Base-by-base conservation (phyloP, 2,113 vertebrate species). In the Garra rufa region DNA sequence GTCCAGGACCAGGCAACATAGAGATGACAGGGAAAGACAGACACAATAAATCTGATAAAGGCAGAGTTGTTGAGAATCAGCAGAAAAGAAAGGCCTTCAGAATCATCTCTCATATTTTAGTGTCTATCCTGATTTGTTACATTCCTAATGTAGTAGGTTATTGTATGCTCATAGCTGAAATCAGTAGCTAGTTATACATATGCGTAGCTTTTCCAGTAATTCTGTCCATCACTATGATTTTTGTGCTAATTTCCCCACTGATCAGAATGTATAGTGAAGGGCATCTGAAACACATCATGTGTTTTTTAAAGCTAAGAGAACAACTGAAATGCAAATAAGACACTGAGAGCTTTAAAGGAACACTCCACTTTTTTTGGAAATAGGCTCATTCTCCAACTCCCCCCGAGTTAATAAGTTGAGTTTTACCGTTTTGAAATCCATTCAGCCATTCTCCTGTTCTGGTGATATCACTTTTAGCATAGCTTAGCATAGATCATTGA, bases 51-150 rank as follows among this genome's bases (percentile, higher is more conserved):
- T 38, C 17, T 1, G 46, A 50, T 9, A 55, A 48, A 76, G 74
- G 75, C 9, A 76, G 46, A 55, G 10, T 9, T 21, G 41, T 1
- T 46, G 26, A 52, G n/a, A 85, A 76, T 71, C 59, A 70, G 30
- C 79, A 82, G 9, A 85, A 82, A 52, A 69, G 2, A 69, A 82
- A 76, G 11, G 46, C 79, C 24, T 82, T 85, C 50, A 55, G 55
- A 34, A 76, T 41, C 0, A 85, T 85, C 21, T 57, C n/a, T 67
- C 48, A 34, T 57, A 38, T 50, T 41, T 21, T 76, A 74, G 13
- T 85, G 14, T 17, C 83, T 26, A 59, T 50, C 13, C 19, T 81
- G 14, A 30, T 86, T 10, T 70, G 44, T 7, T 85, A 85, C 34
- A 1, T 80, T 14, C 84, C 84, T 38, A n/a, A 34, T 10, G 26